Conservation (phyloP, 2,888 invertebrate species). For the Orchestes rusci region DNA sequence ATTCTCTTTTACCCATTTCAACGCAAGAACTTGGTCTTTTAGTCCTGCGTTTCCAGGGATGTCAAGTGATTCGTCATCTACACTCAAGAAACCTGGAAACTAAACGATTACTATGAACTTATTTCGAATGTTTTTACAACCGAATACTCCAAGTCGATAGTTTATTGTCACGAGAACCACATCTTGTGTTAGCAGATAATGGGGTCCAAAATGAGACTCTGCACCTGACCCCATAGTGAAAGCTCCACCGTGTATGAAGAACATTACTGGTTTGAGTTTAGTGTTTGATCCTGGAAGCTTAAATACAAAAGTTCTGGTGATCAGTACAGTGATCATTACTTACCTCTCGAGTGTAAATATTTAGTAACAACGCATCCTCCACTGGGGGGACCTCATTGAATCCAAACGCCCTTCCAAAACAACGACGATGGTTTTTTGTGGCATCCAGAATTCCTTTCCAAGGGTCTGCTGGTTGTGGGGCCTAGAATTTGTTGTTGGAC, state of each 20-base stretch:
- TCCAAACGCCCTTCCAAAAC: background rate
- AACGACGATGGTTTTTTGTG: conserved; percentile 23
- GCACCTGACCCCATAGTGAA: conserved; percentile 44
- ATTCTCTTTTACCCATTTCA: conserved; percentile 47
- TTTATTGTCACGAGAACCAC: conserved; percentile 45
- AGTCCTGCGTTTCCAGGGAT: conserved; percentile 48
- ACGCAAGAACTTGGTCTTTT: conserved; percentile 47
- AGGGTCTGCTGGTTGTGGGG: conserved; percentile 27
- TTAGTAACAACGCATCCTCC: too few species aligned
- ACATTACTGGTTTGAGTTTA: conserved; percentile 37
- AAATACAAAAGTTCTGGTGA: too few species aligned
- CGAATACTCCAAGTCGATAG: conserved; percentile 45
- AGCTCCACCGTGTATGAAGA: conserved; percentile 48
- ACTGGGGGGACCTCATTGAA: too few species aligned
- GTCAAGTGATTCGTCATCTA: conserved; percentile 42
- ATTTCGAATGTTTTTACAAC: conserved; percentile 5
- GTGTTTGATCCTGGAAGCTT: conserved; percentile 1
- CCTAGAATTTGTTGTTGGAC: too few species aligned
- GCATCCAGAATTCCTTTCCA: conserved; percentile 31
- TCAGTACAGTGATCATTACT: too few species aligned
- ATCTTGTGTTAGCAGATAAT: conserved; percentile 44
- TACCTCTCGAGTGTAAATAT: too few species aligned
- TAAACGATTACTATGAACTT: background rate
- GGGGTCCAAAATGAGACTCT: conserved; percentile 37
- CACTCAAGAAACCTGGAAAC: conserved; percentile 43